These are phyloP conservation scores for Oscheius sp. DNA, from an alignment of 2,888 invertebrate species.

Conservation along the genomic window DNA sequence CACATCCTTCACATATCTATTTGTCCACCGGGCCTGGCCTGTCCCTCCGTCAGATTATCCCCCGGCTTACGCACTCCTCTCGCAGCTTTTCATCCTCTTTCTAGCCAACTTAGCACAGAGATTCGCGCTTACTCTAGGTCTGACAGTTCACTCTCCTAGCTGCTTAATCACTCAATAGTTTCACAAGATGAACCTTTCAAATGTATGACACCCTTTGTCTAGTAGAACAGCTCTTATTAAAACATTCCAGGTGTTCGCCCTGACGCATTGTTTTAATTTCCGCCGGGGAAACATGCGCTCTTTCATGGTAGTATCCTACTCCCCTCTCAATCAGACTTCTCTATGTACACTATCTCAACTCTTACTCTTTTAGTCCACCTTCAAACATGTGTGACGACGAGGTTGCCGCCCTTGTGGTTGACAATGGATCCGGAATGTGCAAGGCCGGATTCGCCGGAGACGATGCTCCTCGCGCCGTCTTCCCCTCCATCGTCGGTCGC, in stretches of 20 bases:
- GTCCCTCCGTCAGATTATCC: conserved; percentile 30
- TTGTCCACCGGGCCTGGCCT: conserved; percentile 25
- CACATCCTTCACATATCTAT: conserved; percentile 1
- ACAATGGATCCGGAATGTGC: conserved; percentile 77
- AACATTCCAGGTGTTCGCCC: too few species aligned
- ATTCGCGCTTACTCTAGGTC: too few species aligned
- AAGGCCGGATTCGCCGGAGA: conserved; percentile 84
- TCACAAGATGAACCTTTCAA: too few species aligned
- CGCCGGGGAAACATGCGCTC: background rate
- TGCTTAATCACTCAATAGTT: too few species aligned
- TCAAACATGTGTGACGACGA: conserved; percentile 82
- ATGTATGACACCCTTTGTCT: too few species aligned
- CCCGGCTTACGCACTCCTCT: conserved; percentile 20
- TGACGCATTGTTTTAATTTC: too few species aligned
- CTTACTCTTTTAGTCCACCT: background rate
- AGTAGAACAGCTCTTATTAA: too few species aligned
- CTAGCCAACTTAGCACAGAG: too few species aligned
- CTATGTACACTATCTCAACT: background rate
- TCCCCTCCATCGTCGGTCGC: conserved; percentile 84
- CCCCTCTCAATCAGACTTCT: background rate
- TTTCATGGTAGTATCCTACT: background rate
- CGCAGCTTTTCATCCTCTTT: background rate
- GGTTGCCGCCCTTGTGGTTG: conserved; percentile 79
- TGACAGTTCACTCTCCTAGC: too few species aligned
- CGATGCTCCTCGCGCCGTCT: conserved; percentile 84